A percentile compares a stretch with the other conserved stretches of the same genome.
Conservation (phyloP, 2,888 invertebrate genomes). For the Rhagium mordax region DNA sequence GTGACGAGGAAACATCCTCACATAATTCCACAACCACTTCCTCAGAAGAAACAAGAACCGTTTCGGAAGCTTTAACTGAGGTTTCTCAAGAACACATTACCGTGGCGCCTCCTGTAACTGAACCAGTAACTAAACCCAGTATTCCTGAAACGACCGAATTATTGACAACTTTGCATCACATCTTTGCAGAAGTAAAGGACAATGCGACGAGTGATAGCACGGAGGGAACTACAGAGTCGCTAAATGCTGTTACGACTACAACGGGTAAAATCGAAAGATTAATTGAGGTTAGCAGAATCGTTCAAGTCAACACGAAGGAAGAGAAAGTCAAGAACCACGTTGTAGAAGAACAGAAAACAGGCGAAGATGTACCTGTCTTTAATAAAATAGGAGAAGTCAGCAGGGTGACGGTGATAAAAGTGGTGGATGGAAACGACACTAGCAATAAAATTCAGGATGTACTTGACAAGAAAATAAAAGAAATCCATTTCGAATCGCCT, state of each 20-base stretch:
- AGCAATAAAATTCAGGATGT: conserved; percentile 35
- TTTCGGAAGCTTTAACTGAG: not conserved
- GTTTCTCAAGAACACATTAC: conserved; percentile 24
- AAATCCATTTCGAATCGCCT: conserved; percentile 33
- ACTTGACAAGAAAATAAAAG: conserved; percentile 50
- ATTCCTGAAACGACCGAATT: conserved; percentile 57
- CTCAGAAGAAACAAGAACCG: conserved; percentile 18
- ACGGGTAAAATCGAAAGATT: conserved; percentile 73
- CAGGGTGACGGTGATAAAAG: conserved; percentile 79
- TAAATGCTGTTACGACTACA: conserved; percentile 60
- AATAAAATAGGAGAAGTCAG: conserved; percentile 82
- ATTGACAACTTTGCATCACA: conserved; percentile 69
- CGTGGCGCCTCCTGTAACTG: conserved; percentile 34
- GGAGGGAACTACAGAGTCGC: conserved; percentile 64
- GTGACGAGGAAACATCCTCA: conserved; percentile 18
- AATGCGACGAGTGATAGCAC: conserved; percentile 58
- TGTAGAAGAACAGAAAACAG: conserved; percentile 69
- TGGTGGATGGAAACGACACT: conserved; percentile 73
- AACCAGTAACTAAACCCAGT: conserved; percentile 40
- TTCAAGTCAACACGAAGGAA: conserved; percentile 79
- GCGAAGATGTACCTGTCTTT: conserved; percentile 76
- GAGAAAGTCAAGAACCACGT: conserved; percentile 73
- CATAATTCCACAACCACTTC: conserved; percentile 16
- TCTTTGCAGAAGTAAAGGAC: conserved; percentile 69
- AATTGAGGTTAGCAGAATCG: conserved; percentile 80